Conservation (phyloP, 2,888 invertebrate species). For the Lymantria monacha region DNA sequence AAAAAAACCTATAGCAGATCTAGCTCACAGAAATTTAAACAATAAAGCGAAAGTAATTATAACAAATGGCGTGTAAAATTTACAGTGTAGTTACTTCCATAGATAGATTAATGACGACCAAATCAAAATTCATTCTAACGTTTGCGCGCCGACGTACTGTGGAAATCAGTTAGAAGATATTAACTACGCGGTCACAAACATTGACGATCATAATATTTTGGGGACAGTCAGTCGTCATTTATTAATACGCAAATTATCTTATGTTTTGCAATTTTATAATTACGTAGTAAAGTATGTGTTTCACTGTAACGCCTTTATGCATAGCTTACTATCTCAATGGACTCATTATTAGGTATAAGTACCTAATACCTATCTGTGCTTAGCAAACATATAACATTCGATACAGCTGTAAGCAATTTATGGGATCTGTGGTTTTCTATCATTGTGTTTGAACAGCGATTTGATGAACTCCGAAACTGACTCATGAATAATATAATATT, state of each 20-base stretch:
- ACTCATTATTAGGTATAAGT: not conserved
- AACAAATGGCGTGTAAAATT: not conserved
- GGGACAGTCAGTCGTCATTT: too few relatives aligned
- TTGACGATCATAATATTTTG: too few relatives aligned
- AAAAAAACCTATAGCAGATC: too few relatives aligned
- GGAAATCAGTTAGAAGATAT: not conserved
- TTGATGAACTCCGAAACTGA: constrained; percentile 58
- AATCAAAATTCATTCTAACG: not conserved
- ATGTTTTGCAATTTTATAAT: too few relatives aligned
- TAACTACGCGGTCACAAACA: too few relatives aligned
- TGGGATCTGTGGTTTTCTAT: not conserved
- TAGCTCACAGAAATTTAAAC: too few relatives aligned
- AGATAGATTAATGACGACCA: too few relatives aligned
- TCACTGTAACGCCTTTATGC: not conserved
- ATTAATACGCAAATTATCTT: too few relatives aligned
- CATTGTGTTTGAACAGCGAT: constrained; percentile 31
- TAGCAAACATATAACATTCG: not conserved
- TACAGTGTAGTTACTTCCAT: not conserved
- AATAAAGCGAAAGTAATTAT: not conserved
- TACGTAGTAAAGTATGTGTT: not conserved
- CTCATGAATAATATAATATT: constrained; percentile 12
- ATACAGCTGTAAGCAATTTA: not conserved
- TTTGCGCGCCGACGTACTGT: not conserved
- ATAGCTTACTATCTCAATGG: not conserved
- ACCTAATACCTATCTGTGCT: not conserved